Evolutionary conservation across 2,797 vertebrate species (phyloP).

Genomic region (Balearica regulorum): DNA sequence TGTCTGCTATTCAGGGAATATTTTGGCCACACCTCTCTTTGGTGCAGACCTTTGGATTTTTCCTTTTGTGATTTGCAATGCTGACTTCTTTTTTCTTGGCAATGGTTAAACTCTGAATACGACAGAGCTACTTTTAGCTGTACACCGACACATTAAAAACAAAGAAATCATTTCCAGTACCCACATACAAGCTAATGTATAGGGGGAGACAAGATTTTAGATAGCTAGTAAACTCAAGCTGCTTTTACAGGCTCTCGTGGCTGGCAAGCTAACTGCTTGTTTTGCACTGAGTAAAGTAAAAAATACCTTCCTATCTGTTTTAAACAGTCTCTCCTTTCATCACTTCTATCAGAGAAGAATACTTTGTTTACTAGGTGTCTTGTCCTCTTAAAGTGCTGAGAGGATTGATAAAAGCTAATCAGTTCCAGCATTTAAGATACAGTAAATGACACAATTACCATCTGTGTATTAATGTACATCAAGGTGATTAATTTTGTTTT

Average conservation of each 20-base stretch:
- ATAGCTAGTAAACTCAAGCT: neutral
- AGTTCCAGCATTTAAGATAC: conserved; percentile 38
- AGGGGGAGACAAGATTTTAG: neutral
- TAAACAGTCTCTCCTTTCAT: conserved; percentile 41
- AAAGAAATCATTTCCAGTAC: neutral
- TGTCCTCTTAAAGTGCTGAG: neutral
- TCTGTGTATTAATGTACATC: conserved; percentile 14
- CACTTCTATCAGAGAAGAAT: conserved; percentile 40
- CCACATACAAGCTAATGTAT: neutral
- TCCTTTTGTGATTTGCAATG: neutral
- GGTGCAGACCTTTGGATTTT: neutral
- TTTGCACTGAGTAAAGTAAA: neutral
- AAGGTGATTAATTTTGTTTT: conserved; percentile 18
- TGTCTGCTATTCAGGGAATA: neutral
- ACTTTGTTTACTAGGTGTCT: conserved; percentile 52
- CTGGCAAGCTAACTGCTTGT: neutral
- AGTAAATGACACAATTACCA: conserved; percentile 26
- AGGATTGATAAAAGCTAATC: conserved; percentile 36
- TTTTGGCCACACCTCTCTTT: neutral
- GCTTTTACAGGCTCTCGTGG: neutral
- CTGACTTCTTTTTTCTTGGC: neutral
- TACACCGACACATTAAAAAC: neutral
- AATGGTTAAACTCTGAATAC: neutral
- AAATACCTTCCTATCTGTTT: conserved; percentile 31
- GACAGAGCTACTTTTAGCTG: neutral